Evolutionary conservation across 2,113 vertebrate species (phyloP).

Genomic region (Terrapene triunguis): DNA sequence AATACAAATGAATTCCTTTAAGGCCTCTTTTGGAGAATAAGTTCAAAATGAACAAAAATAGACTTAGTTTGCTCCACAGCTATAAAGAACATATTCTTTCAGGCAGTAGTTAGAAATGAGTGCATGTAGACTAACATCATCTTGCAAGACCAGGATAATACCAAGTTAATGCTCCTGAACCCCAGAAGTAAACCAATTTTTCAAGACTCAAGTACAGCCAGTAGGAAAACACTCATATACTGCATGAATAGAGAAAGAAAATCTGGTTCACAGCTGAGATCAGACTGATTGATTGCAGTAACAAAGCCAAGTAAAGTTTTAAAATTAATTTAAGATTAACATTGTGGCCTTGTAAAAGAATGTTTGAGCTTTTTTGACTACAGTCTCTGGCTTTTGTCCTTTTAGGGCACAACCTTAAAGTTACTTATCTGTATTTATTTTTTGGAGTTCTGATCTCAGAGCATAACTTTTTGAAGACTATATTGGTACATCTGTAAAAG

Average conservation of each 20-base stretch:
- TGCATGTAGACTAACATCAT: neutral
- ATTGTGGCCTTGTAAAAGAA: neutral
- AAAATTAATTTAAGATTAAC: neutral
- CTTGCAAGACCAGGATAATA: neutral
- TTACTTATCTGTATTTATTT: neutral
- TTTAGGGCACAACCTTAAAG: accelerated
- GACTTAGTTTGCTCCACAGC: slow-evolving; percentile 23
- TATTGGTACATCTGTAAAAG: neutral
- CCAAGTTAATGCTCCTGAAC: neutral
- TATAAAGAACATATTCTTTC: neutral
- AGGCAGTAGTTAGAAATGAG: slow-evolving; percentile 46
- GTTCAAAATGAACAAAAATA: slow-evolving; percentile 57
- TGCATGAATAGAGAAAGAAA: neutral
- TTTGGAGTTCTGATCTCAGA: neutral
- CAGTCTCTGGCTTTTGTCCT: neutral
- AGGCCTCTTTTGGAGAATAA: slow-evolving; percentile 20
- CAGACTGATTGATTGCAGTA: neutral
- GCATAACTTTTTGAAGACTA: accelerated
- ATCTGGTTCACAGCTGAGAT: neutral
- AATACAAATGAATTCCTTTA: neutral
- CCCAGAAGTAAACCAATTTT: neutral
- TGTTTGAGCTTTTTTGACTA: neutral
- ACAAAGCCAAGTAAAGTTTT: neutral
- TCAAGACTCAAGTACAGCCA: neutral
- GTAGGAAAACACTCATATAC: neutral